Evolutionary conservation across 2,797 vertebrate species (phyloP).

Genomic region (Myotis planiceps): DNA sequence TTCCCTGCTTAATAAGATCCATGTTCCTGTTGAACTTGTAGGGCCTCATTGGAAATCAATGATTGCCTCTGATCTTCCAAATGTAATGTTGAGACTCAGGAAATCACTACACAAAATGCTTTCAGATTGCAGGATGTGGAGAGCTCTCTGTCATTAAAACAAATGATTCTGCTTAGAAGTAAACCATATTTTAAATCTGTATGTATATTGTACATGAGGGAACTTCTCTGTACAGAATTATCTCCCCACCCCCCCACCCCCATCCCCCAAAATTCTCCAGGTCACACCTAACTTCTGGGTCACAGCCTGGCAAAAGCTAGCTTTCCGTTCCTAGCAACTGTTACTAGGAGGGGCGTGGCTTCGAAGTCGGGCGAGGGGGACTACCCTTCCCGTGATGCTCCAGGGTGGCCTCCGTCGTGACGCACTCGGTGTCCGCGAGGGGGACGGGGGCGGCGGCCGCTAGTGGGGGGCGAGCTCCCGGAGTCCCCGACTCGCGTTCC

Average conservation of each 20-base stretch:
- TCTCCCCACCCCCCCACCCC: background rate
- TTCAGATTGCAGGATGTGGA: slow-evolving; percentile 58
- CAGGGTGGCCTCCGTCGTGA: slow-evolving; percentile 66
- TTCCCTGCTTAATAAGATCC: slow-evolving; percentile 54
- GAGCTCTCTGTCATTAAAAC: slow-evolving; percentile 30
- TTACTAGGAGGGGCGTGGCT: slow-evolving; percentile 61
- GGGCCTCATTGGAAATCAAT: slow-evolving; percentile 77
- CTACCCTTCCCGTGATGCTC: slow-evolving; percentile 80
- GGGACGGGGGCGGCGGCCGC: background rate
- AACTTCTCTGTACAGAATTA: slow-evolving; percentile 40
- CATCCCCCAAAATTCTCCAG: background rate
- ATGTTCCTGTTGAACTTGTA: slow-evolving; percentile 70
- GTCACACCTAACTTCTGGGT: background rate
- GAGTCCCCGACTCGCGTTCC: slow-evolving; percentile 62
- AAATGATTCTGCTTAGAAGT: slow-evolving; percentile 51
- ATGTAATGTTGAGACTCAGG: slow-evolving; percentile 31
- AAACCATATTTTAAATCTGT: slow-evolving; percentile 6
- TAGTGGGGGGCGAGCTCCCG: background rate
- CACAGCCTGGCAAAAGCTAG: background rate
- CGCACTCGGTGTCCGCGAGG: background rate
- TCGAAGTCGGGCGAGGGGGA: background rate
- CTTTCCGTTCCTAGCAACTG: slow-evolving; percentile 75
- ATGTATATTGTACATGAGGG: background rate
- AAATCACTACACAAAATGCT: slow-evolving; percentile 57
- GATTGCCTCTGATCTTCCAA: slow-evolving; percentile 68